These are phyloP conservation scores for Sterrhoptilus dennistouni DNA, from an alignment of 2,113 vertebrate genomes.

Conservation along the genomic window DNA sequence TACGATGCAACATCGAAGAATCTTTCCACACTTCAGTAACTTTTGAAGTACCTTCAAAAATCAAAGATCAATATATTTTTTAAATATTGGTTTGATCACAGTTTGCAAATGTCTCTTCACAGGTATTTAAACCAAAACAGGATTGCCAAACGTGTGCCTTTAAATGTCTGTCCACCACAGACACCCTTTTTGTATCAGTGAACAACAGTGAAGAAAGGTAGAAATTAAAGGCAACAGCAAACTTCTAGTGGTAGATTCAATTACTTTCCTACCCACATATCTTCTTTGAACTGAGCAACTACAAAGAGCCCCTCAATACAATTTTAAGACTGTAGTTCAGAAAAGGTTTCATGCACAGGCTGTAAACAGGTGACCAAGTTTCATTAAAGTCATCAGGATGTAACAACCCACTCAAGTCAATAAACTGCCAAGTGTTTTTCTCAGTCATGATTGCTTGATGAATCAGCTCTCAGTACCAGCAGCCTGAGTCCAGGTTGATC, in stretches of 20 bases:
- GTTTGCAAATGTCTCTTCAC: neutral
- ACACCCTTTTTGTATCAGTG: neutral
- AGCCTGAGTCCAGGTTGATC: neutral
- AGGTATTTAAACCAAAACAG: neutral
- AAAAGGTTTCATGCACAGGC: neutral
- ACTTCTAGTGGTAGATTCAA: neutral
- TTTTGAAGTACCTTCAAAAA: neutral
- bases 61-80: neutral
- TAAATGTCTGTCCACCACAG: neutral
- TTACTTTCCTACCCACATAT: neutral
- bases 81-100: neutral
- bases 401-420: conserved; percentile 15
- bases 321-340: neutral
- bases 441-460: conserved; percentile 4
- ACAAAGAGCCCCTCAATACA: neutral
- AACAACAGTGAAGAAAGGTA: neutral
- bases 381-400: neutral
- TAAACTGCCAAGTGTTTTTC: conserved; percentile 26
- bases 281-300: neutral
- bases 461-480: conserved; percentile 34
- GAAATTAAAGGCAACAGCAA: neutral
- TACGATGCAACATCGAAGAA: neutral
- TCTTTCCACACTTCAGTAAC: neutral
- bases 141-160: accelerated
- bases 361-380: conserved; percentile 26